Evolutionary conservation across 2,888 invertebrate species (phyloP).

Genomic region (Erebia epiphron): DNA sequence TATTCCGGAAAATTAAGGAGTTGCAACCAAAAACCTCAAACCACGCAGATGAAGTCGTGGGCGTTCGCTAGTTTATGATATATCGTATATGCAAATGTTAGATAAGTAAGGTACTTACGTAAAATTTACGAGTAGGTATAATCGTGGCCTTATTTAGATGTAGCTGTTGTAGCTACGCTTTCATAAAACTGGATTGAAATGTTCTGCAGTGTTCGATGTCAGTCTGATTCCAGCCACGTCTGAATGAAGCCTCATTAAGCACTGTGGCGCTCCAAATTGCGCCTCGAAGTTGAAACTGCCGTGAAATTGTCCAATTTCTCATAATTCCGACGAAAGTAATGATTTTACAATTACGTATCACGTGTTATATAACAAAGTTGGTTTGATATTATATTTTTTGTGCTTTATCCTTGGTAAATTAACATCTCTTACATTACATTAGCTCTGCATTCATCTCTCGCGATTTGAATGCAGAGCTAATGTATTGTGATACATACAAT

Average conservation of each 20-base stretch:
- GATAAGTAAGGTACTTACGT: too few species aligned
- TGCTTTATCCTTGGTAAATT: not conserved
- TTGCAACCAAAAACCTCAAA: too few species aligned
- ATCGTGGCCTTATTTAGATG: too few species aligned
- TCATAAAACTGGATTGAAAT: slow-evolving; percentile 46
- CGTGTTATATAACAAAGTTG: not conserved
- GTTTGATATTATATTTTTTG: not conserved
- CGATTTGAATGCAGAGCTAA: too few species aligned
- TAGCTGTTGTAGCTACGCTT: slow-evolving; percentile 2
- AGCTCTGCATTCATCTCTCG: too few species aligned
- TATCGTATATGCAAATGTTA: too few species aligned
- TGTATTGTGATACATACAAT: too few species aligned
- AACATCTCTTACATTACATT: too few species aligned
- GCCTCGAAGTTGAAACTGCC: slow-evolving; percentile 46
- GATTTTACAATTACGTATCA: slow-evolving; percentile 16
- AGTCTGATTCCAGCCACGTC: slow-evolving; percentile 48
- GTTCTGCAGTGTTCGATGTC: slow-evolving; percentile 50
- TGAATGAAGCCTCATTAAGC: slow-evolving; percentile 60
- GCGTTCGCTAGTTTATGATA: too few species aligned
- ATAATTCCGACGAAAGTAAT: slow-evolving; percentile 14
- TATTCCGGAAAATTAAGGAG: too few species aligned
- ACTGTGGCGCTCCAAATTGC: slow-evolving; percentile 52
- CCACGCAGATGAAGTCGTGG: too few species aligned
- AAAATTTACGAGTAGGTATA: too few species aligned
- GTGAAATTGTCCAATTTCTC: slow-evolving; percentile 38